Base-by-base conservation (phyloP, 2,888 invertebrate genomes). In the Lysandra coridon region DNA sequence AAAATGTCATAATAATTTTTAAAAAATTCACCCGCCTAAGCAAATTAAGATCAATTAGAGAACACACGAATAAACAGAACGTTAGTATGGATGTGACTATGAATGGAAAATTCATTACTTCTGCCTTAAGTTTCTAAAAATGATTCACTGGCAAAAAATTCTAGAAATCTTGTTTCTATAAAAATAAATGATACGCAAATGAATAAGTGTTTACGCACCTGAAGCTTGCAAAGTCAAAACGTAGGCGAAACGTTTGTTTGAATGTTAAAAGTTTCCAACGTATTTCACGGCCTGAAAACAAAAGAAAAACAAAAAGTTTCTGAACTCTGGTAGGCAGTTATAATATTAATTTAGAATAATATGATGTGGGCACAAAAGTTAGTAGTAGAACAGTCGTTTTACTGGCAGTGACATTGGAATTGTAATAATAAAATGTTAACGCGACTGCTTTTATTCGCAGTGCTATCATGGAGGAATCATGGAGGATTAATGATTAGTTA, bases 241-340 rank as follows among this genome's bases (percentile, higher is more conserved):
- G 64, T 64, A 4, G 64, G 64, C 64, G 30, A 30, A 64, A 30
- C 30, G 30, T 64, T 64, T 64, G 64, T 64, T 64, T 64, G 64
- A 64, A 64, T 7, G 10, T 30, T 2, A 62, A 23, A 23, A 62
- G 23, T 62, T 62, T 60, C 3, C n/a, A 62, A 62, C 23, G n/a
- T 62, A 64, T 23, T 30, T 30, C 4, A 7, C 64, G 64, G 10
- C 64, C 23, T 4, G 10, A 30, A 64, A 64, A 64, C 64, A 64
- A 64, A 64, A 64, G 64, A 30, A 64, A 64, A 64, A 64, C 30
- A 64, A 64, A 64, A 64, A 64, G 12, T 64, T 30, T 30, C 30
- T 4, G 2, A 64, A 64, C 64, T 64, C 30, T 10, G 64, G 3
- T 30, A 7, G 23, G 62, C 10, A 62, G 23, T 23, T 62, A 7